phyloP scores from a whole-genome alignment of 1,140 invertebrate genomes.

The Kradibia gibbosae region DNA sequence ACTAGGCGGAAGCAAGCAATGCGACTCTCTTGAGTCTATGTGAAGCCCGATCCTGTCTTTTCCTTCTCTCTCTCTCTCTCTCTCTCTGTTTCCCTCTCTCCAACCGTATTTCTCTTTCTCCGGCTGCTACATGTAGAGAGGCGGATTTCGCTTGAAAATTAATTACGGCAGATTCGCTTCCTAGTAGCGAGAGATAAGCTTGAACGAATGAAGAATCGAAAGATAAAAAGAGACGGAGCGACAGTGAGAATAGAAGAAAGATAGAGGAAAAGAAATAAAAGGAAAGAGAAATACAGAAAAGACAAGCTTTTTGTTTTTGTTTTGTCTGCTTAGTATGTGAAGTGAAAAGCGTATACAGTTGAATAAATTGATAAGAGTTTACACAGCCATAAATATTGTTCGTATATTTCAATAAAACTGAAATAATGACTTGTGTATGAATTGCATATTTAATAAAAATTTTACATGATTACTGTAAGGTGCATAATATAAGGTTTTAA shows the following conservation, averaged over 20 bases:
- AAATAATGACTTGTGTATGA: neutral
- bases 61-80: conserved; percentile 37
- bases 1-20: conserved; percentile 43
- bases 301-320: neutral
- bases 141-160: conserved; percentile 38
- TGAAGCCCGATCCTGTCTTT: neutral
- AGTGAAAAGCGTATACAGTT: neutral
- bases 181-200: conserved; percentile 42
- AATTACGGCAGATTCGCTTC: conserved; percentile 48
- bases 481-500: too few relatives aligned
- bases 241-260: neutral
- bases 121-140: conserved; percentile 27
- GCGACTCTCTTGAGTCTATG: conserved; percentile 29
- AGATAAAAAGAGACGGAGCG: conserved; percentile 3
- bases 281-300: neutral
- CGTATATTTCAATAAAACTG: neutral
- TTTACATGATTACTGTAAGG: too few relatives aligned
- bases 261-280: neutral
- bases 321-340: neutral
- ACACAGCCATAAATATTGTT: neutral
- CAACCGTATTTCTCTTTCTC: conserved; percentile 17
- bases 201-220: neutral
- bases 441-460: neutral
- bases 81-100: neutral
- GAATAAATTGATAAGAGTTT: conserved; percentile 13